A percentile compares a stretch with the other conserved stretches of the same genome.
Conservation (phyloP, 2,888 invertebrate genomes). For the Idaea aversata region DNA sequence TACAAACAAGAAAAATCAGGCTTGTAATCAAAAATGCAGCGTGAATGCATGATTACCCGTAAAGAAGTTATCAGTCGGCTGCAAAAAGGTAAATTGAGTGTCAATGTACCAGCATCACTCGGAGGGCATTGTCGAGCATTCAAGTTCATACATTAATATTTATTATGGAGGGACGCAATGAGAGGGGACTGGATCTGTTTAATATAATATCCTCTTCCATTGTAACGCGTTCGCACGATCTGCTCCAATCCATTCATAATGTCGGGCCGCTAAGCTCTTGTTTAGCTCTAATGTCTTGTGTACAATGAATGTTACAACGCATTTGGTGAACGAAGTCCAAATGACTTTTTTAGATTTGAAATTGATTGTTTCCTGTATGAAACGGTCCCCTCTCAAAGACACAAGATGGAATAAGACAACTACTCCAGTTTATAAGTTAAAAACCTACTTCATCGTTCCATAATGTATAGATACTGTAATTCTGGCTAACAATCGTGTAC, state of each 20-base stretch:
- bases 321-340: slow-evolving; percentile 5
- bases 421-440: background rate
- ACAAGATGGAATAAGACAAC: background rate
- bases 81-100: slow-evolving; percentile 71
- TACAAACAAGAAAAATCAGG: slow-evolving; percentile 14
- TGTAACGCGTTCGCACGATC: slow-evolving; percentile 78
- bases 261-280: slow-evolving; percentile 18
- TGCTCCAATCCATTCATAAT: slow-evolving; percentile 57
- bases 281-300: too few species aligned
- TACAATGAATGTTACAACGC: slow-evolving; percentile 17
- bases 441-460: too few species aligned
- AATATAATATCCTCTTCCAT: slow-evolving; percentile 78
- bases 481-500: background rate
- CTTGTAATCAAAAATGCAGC: slow-evolving; percentile 16
- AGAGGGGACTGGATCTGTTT: slow-evolving; percentile 75
- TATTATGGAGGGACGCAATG: slow-evolving; percentile 65
- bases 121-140: slow-evolving; percentile 61
- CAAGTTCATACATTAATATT: slow-evolving; percentile 78
- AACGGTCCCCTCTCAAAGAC: background rate
- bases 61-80: slow-evolving; percentile 37
- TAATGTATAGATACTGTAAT: background rate
- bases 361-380: slow-evolving; percentile 18
- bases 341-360: slow-evolving; percentile 13
- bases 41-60: slow-evolving; percentile 34
- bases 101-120: slow-evolving; percentile 77